Conservation (phyloP, 2,797 vertebrate genomes). For the Sebastes trivittatus region DNA sequence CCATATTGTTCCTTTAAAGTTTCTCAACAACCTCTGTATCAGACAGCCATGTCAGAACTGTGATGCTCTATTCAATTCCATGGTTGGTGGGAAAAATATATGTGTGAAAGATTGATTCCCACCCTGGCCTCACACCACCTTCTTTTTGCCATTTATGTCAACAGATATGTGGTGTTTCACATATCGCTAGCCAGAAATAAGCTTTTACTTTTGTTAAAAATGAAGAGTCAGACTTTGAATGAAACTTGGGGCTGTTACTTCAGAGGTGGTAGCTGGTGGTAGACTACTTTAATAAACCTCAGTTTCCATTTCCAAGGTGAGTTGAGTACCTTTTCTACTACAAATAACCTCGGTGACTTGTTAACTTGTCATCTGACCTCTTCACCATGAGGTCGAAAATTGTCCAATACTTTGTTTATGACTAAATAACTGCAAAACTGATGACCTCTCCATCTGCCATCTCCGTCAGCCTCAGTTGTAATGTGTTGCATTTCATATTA, state of each 20-base stretch:
- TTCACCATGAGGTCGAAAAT: not conserved
- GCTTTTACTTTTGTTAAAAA: not conserved
- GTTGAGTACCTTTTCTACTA: too few relatives aligned
- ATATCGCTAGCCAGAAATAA: not conserved
- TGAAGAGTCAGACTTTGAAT: not conserved
- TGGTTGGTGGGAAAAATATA: not conserved
- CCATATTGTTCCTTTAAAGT: not conserved
- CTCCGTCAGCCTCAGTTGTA: too few relatives aligned
- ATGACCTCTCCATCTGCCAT: too few relatives aligned
- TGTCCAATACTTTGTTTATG: too few relatives aligned
- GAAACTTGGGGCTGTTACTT: not conserved
- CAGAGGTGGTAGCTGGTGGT: not conserved
- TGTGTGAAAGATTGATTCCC: not conserved
- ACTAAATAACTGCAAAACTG: too few relatives aligned
- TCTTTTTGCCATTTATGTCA: not conserved
- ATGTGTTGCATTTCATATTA: too few relatives aligned
- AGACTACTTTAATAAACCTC: not conserved
- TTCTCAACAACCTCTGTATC: not conserved
- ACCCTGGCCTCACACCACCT: not conserved
- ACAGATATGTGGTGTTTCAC: not conserved
- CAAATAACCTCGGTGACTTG: too few relatives aligned
- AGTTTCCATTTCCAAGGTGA: not conserved
- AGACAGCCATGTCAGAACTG: not conserved
- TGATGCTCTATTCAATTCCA: not conserved
- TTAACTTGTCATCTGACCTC: not conserved